Evolutionary conservation across 2,888 invertebrate genomes (phyloP).

Genomic region (Amphipoea oculea): DNA sequence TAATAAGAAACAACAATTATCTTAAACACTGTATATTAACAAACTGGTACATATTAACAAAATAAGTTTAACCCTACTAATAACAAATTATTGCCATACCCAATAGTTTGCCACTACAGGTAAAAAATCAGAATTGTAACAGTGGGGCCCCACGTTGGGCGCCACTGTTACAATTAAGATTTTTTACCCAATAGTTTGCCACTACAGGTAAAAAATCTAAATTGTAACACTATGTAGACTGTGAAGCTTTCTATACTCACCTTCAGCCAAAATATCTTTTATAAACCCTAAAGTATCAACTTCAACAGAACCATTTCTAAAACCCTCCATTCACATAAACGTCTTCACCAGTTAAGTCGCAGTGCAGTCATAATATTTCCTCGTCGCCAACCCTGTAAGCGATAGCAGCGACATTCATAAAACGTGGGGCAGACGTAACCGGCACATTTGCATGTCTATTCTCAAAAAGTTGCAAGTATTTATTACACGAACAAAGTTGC

Average conservation of each 20-base stretch:
- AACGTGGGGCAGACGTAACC: conserved; percentile 66
- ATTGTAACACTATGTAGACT: not conserved
- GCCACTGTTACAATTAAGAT: too few relatives aligned
- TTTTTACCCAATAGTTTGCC: too few relatives aligned
- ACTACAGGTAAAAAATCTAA: too few relatives aligned
- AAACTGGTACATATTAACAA: too few relatives aligned
- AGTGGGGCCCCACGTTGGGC: too few relatives aligned
- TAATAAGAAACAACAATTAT: too few relatives aligned
- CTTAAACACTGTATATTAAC: too few relatives aligned
- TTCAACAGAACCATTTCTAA: conserved; percentile 9
- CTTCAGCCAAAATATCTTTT: not conserved
- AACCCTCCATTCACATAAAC: conserved; percentile 25
- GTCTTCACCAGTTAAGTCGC: conserved; percentile 34
- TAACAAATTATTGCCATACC: too few relatives aligned
- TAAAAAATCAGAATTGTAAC: too few relatives aligned
- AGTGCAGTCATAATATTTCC: conserved; percentile 60
- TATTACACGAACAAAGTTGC: conserved; percentile 56
- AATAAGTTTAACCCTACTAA: too few relatives aligned
- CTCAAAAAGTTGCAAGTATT: conserved; percentile 57
- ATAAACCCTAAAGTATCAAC: not conserved
- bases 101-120: too few relatives aligned
- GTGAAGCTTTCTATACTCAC: not conserved
- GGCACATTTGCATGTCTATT: conserved; percentile 66
- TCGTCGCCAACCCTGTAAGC: conserved; percentile 39
- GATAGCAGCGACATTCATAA: conserved; percentile 69